These are phyloP conservation scores for Loripinus fragilis DNA, from an alignment of 2,888 invertebrate species.

Conservation along the genomic window DNA sequence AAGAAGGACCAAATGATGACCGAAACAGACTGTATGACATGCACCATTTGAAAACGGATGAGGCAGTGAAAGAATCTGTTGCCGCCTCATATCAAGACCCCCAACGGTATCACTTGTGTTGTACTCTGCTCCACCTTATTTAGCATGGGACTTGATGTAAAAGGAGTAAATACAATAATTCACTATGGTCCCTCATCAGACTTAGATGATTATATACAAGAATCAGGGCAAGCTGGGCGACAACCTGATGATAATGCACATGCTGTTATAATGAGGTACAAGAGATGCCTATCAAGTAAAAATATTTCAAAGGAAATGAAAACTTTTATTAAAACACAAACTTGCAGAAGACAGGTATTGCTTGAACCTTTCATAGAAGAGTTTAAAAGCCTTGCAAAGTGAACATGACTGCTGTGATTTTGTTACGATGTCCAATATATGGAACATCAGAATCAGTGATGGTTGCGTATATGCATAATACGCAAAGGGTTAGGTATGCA, in stretches of 20 bases:
- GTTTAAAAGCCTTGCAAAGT: not conserved
- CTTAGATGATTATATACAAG: conserved; percentile 36
- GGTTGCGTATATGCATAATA: too few relatives aligned
- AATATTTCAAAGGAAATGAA: conserved; percentile 37
- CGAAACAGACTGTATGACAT: conserved; percentile 39
- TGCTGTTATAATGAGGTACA: conserved; percentile 33
- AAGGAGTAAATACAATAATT: conserved; percentile 32
- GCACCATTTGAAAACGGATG: conserved; percentile 36
- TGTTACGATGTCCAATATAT: too few relatives aligned
- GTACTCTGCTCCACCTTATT: conserved; percentile 44
- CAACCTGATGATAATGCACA: too few relatives aligned
- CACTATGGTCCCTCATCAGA: conserved; percentile 41
- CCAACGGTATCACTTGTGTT: conserved; percentile 27
- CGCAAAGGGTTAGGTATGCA: too few relatives aligned
- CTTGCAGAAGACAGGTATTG: not conserved
- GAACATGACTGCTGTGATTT: not conserved
- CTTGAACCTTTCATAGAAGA: not conserved
- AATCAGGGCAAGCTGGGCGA: conserved; percentile 32
- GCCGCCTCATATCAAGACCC: conserved; percentile 24
- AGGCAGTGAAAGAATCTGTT: conserved; percentile 12
- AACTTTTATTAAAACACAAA: not conserved
- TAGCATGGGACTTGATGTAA: conserved; percentile 46
- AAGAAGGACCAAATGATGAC: conserved; percentile 25
- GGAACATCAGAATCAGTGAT: too few relatives aligned
- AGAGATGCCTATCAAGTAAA: conserved; percentile 24